Evolutionary conservation across 2,113 vertebrate species (phyloP), one percentile per base, ranked within the genome.

Genomic region (Psophia crepitans): DNA sequence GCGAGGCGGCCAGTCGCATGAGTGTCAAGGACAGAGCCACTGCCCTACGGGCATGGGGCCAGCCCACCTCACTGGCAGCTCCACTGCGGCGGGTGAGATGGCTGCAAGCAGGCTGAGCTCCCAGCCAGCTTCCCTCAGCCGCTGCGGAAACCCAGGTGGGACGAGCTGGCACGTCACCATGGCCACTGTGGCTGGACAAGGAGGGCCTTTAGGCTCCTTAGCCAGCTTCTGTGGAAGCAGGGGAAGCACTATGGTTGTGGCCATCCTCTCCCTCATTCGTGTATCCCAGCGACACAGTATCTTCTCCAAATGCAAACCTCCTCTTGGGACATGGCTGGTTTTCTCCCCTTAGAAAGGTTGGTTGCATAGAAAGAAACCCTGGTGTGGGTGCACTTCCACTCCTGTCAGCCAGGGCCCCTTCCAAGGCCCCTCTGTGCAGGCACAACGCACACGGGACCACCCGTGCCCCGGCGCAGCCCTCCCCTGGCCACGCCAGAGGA

Each of bases 1-100:
- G 18, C 26, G 56, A 5, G 27, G 19, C 2, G 0, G 26, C 54
- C 7, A 28, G 28, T 15, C 0, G 1, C 14, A 24, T 5, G 11
- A 46, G 24, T 14, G 43, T 65, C 32, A 12, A 2, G 2, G 37
- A 5, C 54, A 48, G 48, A 56, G 73, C 44, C 37, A 49, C 76
- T 15, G 24, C 44, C 39, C 43, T 3, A 0, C 3, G 6, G 26
- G 20, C 43, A 13, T 1, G 0, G 74, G 11, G 27, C 60, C 28
- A 6, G 49, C 60, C 13, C 1, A 39, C n/a, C n/a, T 71, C 24
- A 5, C 8, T 13, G 56, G 12, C 60, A 58, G 58, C 44, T 41
- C 56, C 49, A 9, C 16, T 9, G 2, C 11, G 0, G 41, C 0
- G 0, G 10, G 16, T 20, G 30, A 8, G 1, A 23, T 16, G 28